Evolutionary conservation across 2,113 vertebrate species (phyloP), one percentile per base, ranked within the genome.

Genomic region (Dicentrarchus labrax): DNA sequence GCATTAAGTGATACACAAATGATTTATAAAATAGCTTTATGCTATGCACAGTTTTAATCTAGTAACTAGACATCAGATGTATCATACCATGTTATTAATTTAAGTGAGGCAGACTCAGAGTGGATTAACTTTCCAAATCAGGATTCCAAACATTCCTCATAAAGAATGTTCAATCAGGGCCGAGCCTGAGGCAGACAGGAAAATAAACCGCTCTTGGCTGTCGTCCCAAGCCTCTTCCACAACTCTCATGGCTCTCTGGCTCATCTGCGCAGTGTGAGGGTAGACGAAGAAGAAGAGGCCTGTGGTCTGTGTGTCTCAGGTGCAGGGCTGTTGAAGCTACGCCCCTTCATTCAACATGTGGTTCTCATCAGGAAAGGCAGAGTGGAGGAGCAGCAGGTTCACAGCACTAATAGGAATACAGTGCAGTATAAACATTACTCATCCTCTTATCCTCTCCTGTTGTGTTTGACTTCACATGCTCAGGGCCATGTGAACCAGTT

Each of bases 141-240:
- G 84, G 64, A 94, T 95, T 94, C 91, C 86, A 89, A 85, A 86
- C 91, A 96, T 95, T 95, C 92, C 88, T 87, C 69, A 54, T 71
- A 45, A 89, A 92, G 91, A 94, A 93, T 93, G 89, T 92, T 88
- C 86, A 84, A 70, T 88, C 74, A 68, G 64, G 53, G 62, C 76
- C 4, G 48, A 69, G 72, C 24, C 86, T 21, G 76, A 82, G 85
- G 83, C 78, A 11, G 67, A 83, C 78, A 71, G 85, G 71, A 86
- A 94, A 94, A 93, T 78, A 92, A 91, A 92, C 69, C 43, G 77
- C 57, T 48, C 61, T 64, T 13, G 72, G 85, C 88, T 70, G 16
- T 67, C 17, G 36, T 72, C 50, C 56, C 38, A 50, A 54, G 38
- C 41, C 56, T 85, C 5, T 75, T 70, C 64, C 73, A 57, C 48